Conservation (phyloP, 2,113 vertebrate species). For the Sander vitreus region DNA sequence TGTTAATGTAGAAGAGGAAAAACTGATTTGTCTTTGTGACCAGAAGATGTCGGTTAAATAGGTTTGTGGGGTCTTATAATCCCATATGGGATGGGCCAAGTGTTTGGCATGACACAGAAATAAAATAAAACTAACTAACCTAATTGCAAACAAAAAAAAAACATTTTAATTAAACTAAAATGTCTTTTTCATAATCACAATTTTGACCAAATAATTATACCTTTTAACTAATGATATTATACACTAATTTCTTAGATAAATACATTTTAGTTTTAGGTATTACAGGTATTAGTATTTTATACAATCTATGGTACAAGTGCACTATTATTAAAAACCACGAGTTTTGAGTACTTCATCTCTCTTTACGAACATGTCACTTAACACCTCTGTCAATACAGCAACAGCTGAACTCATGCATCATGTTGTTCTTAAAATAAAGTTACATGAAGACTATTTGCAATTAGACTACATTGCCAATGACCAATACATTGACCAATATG, state of each 20-base stretch:
- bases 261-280: neutral
- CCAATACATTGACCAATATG: neutral
- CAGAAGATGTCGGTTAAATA: no score
- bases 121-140: no score
- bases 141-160: neutral
- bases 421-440: neutral
- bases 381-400: neutral
- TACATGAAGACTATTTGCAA: neutral
- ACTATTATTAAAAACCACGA: neutral
- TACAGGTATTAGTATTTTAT: neutral
- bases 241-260: neutral
- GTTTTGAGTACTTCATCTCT: no score
- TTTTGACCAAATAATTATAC: neutral
- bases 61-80: no score
- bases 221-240: neutral
- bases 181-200: neutral
- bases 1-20: no score
- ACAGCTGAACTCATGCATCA: neutral
- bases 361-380: no score
- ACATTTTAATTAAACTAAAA: neutral
- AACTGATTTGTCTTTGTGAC: no score
- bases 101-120: no score
- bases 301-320: neutral
- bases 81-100: no score
- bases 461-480: neutral